These are phyloP conservation scores for Rhinella marina DNA, from an alignment of 2,797 vertebrate genomes.

Conservation along the genomic window DNA sequence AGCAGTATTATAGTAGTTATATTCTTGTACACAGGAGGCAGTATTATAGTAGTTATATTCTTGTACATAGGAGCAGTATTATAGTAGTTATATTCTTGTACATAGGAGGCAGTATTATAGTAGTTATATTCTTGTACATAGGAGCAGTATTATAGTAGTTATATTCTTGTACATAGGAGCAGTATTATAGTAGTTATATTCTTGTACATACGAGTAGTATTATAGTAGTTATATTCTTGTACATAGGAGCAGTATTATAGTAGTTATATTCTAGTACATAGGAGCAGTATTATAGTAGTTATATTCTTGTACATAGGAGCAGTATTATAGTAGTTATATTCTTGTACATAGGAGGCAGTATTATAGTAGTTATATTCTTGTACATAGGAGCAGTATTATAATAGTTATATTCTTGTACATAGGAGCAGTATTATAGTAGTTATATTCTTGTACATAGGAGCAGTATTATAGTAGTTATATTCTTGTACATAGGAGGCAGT, in stretches of 20 bases:
- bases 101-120: too few species aligned
- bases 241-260: not conserved
- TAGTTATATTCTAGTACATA: too few species aligned
- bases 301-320: not conserved
- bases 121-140: too few species aligned
- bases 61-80: not conserved
- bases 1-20: not conserved
- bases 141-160: too few species aligned
- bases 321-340: conserved; percentile 3
- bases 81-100: too few species aligned
- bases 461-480: too few species aligned
- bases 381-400: not conserved
- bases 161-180: too few species aligned
- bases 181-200: not conserved
- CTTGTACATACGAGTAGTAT: not conserved
- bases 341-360: not conserved
- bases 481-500: not conserved
- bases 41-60: not conserved
- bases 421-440: not conserved
- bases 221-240: not conserved
- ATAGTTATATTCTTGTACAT: not conserved
- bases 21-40: too few species aligned
- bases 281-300: too few species aligned
- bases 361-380: conserved; percentile 1
- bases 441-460: not conserved